Evolutionary conservation across 2,797 vertebrate species (phyloP).

Genomic region (Phataginus tricuspis): DNA sequence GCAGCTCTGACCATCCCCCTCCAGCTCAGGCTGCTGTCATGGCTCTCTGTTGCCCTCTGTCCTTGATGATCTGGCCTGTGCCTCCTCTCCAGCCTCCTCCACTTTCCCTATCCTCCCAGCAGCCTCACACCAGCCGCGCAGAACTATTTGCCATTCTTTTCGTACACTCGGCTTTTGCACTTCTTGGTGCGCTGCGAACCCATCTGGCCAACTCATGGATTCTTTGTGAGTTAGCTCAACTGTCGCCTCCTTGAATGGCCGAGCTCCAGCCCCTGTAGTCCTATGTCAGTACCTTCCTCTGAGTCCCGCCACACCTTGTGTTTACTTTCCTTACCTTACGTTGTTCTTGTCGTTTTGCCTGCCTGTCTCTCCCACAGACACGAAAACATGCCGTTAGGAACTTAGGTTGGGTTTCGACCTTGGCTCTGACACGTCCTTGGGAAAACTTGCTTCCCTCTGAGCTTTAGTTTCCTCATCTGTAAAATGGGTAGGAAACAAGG

Average conservation of each 20-base stretch:
- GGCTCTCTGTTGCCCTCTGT: not conserved
- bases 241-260: not conserved
- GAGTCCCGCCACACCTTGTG: not conserved
- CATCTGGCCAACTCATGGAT: not conserved
- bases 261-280: not conserved
- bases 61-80: not conserved
- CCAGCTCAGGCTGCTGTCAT: not conserved
- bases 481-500: not conserved
- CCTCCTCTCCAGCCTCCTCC: not conserved
- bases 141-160: not conserved
- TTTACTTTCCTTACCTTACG: fast-evolving
- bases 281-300: not conserved
- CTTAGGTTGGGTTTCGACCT: not conserved
- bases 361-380: not conserved
- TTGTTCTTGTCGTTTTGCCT: not conserved
- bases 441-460: not conserved
- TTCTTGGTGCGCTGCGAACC: not conserved
- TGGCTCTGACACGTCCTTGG: not conserved
- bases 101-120: not conserved
- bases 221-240: not conserved
- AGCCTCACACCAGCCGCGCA: not conserved
- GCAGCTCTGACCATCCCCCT: not conserved
- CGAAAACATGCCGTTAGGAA: not conserved
- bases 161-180: not conserved
- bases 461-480: not conserved